phyloP scores from a whole-genome alignment of 2,888 invertebrate genomes.

The Vandiemenella viatica region DNA sequence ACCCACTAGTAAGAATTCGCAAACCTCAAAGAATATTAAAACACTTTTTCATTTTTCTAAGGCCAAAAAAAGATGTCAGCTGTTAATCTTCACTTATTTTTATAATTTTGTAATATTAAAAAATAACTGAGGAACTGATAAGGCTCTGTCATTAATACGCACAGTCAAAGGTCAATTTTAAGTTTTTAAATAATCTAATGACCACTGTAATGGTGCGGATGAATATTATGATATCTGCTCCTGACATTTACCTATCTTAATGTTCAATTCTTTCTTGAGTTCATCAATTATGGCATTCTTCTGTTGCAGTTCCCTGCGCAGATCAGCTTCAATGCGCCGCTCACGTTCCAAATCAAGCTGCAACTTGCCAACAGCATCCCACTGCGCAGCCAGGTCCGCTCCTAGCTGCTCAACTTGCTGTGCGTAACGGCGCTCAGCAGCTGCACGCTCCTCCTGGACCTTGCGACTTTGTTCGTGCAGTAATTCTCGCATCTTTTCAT shows the following conservation, averaged over 20 bases:
- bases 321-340: conserved; percentile 56
- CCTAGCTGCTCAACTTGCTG: conserved; percentile 65
- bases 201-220: too few relatives aligned
- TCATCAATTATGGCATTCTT: conserved; percentile 63
- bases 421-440: conserved; percentile 30
- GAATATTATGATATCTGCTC: too few relatives aligned
- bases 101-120: too few relatives aligned
- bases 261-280: conserved; percentile 61
- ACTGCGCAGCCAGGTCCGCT: conserved; percentile 61
- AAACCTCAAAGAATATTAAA: too few relatives aligned
- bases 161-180: too few relatives aligned
- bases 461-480: conserved; percentile 50
- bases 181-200: too few relatives aligned
- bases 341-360: conserved; percentile 66
- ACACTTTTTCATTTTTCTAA: too few relatives aligned
- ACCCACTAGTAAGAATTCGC: too few relatives aligned
- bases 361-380: conserved; percentile 61
- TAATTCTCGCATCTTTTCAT: conserved; percentile 56
- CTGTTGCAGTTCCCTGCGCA: conserved; percentile 61
- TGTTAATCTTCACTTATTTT: too few relatives aligned
- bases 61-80: too few relatives aligned
- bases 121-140: too few relatives aligned
- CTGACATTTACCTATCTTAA: conserved; percentile 50
- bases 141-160: too few relatives aligned
- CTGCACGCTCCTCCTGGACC: conserved; percentile 18